phyloP scores from a whole-genome alignment of 2,888 invertebrate species.

The Limnephilus rhombicus region DNA sequence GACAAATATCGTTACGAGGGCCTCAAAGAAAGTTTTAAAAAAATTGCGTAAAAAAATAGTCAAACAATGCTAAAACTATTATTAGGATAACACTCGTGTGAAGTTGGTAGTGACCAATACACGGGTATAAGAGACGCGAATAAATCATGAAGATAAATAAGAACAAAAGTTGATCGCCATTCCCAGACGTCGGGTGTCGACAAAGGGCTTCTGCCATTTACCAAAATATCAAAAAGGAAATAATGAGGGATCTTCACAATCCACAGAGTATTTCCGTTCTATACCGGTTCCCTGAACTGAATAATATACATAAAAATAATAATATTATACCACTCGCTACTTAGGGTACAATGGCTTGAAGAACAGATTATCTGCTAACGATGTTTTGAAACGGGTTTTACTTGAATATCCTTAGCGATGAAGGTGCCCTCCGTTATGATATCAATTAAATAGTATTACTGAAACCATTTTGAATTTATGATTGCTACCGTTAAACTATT shows the following conservation, averaged over 20 bases:
- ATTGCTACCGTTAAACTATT: neutral
- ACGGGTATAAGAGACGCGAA: neutral
- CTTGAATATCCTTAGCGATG: constrained; percentile 16
- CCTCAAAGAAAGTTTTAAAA: neutral
- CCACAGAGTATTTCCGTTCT: constrained; percentile 31
- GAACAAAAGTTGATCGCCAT: constrained; percentile 1
- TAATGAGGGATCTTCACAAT: constrained; percentile 37
- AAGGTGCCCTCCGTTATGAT: constrained; percentile 23
- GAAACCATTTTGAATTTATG: neutral
- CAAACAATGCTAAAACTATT: neutral
- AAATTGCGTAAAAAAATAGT: no score
- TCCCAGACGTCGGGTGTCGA: constrained; percentile 41
- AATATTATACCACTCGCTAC: neutral
- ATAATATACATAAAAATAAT: constrained; percentile 1
- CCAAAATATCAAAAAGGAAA: constrained; percentile 18
- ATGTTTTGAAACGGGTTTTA: constrained; percentile 31
- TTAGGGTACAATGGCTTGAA: neutral
- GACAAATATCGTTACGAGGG: neutral
- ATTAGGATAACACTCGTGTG: neutral
- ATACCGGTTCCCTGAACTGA: constrained; percentile 23
- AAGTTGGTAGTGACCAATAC: neutral
- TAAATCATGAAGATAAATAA: neutral
- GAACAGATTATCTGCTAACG: constrained; percentile 14
- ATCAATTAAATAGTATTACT: neutral
- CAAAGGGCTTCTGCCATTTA: constrained; percentile 41